These are phyloP conservation scores for Agrotis ipsilon DNA, from an alignment of 2,888 invertebrate species.

Conservation along the genomic window DNA sequence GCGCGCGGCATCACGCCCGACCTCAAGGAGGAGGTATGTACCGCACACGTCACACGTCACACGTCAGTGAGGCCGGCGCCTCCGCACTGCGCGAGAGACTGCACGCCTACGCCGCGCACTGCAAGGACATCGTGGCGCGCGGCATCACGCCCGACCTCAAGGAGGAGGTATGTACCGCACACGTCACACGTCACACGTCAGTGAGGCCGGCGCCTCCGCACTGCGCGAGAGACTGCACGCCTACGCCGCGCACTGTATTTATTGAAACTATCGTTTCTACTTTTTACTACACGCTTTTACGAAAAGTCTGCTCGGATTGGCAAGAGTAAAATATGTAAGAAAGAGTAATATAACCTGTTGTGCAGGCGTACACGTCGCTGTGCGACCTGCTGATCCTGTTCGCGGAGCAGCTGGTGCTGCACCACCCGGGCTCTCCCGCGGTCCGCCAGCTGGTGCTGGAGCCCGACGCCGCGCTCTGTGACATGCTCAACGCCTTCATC, in stretches of 20 bases:
- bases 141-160: slow-evolving; percentile 90
- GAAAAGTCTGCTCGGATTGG: too few species aligned
- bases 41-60: slow-evolving; percentile 9
- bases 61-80: background rate
- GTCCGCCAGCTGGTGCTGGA: slow-evolving; percentile 94
- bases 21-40: slow-evolving; percentile 92
- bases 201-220: too few species aligned
- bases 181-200: background rate
- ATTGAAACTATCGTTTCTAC: too few species aligned
- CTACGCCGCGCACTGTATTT: too few species aligned
- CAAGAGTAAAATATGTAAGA: background rate
- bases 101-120: slow-evolving; percentile 94
- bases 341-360: background rate
- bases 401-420: slow-evolving; percentile 94
- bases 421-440: slow-evolving; percentile 79
- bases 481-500: slow-evolving; percentile 97
- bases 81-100: slow-evolving; percentile 92
- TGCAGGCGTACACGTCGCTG: slow-evolving; percentile 97
- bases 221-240: too few species aligned
- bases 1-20: slow-evolving; percentile 79
- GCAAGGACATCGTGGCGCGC: slow-evolving; percentile 84
- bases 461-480: slow-evolving; percentile 95
- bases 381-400: slow-evolving; percentile 98
- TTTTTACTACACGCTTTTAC: too few species aligned
- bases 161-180: slow-evolving; percentile 89